A percentile compares a stretch with the other conserved stretches of the same genome.
Conservation (phyloP, 2,888 invertebrate genomes). For the Exephanes ischioxanthus region DNA sequence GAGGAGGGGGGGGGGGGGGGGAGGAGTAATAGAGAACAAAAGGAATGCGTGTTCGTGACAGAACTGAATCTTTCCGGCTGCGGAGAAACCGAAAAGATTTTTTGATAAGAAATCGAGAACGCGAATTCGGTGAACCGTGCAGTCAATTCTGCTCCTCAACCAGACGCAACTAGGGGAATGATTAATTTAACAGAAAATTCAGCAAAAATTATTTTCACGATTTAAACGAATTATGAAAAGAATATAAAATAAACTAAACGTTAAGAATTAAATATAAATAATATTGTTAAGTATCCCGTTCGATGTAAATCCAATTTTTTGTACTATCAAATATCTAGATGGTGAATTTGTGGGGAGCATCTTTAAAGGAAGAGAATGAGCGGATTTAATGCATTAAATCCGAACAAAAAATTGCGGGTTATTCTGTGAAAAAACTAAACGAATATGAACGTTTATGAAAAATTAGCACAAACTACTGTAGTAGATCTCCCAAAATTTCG, state of each 20-base stretch:
- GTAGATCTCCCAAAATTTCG: slow-evolving; percentile 42
- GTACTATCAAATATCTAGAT: no score
- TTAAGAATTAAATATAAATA: no score
- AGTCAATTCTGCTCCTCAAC: neutral
- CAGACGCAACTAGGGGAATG: neutral
- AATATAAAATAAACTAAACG: no score
- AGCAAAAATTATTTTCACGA: neutral
- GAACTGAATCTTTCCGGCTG: slow-evolving; percentile 16
- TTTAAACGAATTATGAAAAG: neutral
- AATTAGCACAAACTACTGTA: slow-evolving; percentile 21
- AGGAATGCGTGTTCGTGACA: slow-evolving; percentile 26
- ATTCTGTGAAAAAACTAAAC: neutral
- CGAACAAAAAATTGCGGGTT: no score
- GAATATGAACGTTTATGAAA: slow-evolving; percentile 30
- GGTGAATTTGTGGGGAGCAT: no score
- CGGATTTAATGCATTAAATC: no score
- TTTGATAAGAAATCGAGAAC: neutral
- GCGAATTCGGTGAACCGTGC: slow-evolving; percentile 9
- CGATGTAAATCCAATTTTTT: no score
- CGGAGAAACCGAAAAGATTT: slow-evolving; percentile 14
- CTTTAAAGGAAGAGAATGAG: no score
- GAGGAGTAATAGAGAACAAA: slow-evolving; percentile 19
- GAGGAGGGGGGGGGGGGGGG: neutral
- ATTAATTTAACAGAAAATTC: neutral
- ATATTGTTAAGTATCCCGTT: no score